Percentiles rank a stretch among this genome's conserved stretches.
phyloP scores from a whole-genome alignment of 2,113 vertebrate genomes.

The Pan troglodytes region DNA sequence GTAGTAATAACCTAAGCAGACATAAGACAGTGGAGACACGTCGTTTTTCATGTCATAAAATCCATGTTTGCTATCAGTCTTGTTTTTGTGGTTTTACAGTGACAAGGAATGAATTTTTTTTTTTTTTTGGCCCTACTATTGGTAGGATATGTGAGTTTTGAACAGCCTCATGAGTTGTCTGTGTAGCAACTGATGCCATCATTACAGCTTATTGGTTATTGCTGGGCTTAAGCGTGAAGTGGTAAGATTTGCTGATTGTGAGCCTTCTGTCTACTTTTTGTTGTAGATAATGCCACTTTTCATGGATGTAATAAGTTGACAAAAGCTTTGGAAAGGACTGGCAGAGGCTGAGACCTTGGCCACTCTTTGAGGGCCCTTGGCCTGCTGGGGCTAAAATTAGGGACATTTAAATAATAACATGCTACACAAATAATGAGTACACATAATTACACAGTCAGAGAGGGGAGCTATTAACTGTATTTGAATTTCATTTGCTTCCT shows the following conservation, averaged over 20 bases:
- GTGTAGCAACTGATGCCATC: neutral
- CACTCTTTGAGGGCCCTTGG: slow-evolving; percentile 52
- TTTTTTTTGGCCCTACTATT: neutral
- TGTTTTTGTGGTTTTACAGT: slow-evolving; percentile 14
- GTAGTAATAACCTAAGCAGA: neutral
- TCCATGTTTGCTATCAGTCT: neutral
- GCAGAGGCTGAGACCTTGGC: slow-evolving; percentile 16
- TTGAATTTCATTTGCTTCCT: slow-evolving; percentile 71
- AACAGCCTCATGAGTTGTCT: neutral
- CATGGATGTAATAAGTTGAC: neutral
- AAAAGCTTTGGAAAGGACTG: slow-evolving; percentile 37
- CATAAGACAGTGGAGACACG: neutral
- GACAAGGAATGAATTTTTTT: neutral
- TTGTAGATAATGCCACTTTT: slow-evolving; percentile 21
- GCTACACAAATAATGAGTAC: slow-evolving; percentile 64
- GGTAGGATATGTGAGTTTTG: neutral
- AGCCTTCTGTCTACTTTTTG: neutral
- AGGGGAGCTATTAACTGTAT: slow-evolving; percentile 71
- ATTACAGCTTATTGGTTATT: neutral
- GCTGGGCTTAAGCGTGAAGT: neutral
- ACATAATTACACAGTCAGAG: slow-evolving; percentile 71
- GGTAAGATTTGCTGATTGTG: neutral
- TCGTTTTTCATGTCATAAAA: neutral
- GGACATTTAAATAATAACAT: slow-evolving; percentile 75
- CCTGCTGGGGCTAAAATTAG: slow-evolving; percentile 63